A percentile compares a stretch with the other conserved stretches of the same genome.
Conservation (phyloP, 2,113 vertebrate species). For the Sylvilagus bachmani region DNA sequence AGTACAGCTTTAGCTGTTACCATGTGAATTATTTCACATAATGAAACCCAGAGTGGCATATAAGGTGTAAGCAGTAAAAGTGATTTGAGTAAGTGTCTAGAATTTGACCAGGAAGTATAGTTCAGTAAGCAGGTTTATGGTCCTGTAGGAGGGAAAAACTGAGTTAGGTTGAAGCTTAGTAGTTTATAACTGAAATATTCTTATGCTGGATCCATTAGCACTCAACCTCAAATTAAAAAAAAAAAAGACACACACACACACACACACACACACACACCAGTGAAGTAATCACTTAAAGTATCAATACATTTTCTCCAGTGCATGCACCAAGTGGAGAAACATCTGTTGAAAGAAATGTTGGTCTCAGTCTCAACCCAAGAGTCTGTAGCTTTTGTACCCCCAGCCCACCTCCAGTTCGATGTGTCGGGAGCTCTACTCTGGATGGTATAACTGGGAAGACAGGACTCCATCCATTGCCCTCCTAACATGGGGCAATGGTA, state of each 20-base stretch:
- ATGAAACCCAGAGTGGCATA: neutral
- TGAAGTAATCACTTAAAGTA: neutral
- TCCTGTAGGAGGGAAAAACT: neutral
- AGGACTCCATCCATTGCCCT: neutral
- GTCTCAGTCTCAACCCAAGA: neutral
- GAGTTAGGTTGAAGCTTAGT: neutral
- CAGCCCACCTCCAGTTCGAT: neutral
- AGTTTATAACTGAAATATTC: neutral
- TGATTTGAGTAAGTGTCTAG: slow-evolving; percentile 29
- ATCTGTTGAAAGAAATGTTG: neutral
- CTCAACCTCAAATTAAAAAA: neutral
- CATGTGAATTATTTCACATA: neutral
- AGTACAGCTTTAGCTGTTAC: slow-evolving; percentile 19
- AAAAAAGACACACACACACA: no score
- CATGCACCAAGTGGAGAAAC: neutral
- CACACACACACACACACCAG: no score
- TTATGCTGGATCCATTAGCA: neutral
- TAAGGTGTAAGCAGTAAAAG: neutral
- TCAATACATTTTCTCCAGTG: neutral
- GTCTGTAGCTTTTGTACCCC: neutral
- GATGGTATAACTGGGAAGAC: neutral
- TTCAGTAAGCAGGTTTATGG: neutral
- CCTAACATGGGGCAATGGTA: neutral
- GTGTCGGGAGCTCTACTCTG: neutral
- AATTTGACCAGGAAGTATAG: neutral